A percentile compares a stretch with the other conserved stretches of the same genome.
phyloP scores from a whole-genome alignment of 2,888 invertebrate genomes.

The Lutraria lutraria region DNA sequence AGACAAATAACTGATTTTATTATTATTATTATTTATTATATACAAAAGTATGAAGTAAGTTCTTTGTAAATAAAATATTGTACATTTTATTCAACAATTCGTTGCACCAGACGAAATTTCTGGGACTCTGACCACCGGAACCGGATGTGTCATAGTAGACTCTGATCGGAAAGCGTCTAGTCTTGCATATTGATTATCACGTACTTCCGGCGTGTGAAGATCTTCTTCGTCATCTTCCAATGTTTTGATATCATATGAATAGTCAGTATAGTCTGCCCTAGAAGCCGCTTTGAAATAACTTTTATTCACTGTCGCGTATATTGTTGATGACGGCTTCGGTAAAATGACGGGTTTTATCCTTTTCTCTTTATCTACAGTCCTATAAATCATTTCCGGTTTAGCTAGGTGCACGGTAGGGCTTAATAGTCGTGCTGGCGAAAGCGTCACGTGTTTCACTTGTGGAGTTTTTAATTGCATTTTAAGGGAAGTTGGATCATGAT shows the following conservation, averaged over 20 bases:
- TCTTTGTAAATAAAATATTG: neutral
- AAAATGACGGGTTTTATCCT: constrained; percentile 16
- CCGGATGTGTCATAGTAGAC: neutral
- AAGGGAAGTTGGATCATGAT: constrained; percentile 54
- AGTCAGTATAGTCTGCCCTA: constrained; percentile 9
- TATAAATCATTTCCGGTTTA: constrained; percentile 35
- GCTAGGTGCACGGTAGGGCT: constrained; percentile 13
- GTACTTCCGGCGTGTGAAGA: neutral
- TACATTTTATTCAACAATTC: neutral
- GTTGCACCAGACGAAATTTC: neutral
- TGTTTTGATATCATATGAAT: constrained; percentile 20
- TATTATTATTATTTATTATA: neutral
- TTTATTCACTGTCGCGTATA: constrained; percentile 60
- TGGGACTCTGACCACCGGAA: neutral
- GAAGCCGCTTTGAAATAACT: constrained; percentile 43
- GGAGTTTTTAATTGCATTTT: constrained; percentile 17
- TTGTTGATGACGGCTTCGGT: constrained; percentile 37
- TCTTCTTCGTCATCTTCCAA: constrained; percentile 52
- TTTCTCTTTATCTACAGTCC: constrained; percentile 20
- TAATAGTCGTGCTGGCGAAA: neutral
- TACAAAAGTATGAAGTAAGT: neutral
- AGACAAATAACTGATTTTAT: neutral
- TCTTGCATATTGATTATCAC: constrained; percentile 38
- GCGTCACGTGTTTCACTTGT: neutral
- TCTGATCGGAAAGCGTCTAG: constrained; percentile 23